Conservation (phyloP, 2,113 vertebrate species). For the Phyllostomus discolor region DNA sequence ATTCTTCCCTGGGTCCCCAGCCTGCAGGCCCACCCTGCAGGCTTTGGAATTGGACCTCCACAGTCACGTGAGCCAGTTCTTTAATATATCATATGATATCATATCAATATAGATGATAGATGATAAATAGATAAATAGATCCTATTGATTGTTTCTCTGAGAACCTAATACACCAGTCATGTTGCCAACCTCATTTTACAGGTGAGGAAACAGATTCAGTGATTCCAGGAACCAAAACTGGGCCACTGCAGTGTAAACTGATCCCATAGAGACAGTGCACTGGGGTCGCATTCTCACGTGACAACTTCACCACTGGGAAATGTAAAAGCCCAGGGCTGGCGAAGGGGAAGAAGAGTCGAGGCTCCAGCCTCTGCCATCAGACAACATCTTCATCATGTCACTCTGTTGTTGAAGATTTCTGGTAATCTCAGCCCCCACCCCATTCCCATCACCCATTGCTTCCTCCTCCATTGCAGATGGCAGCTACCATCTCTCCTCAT, state of each 20-base stretch:
- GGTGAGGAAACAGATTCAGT: not conserved
- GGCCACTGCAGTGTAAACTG: not conserved
- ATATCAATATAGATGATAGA: not conserved
- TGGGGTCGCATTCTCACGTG: not conserved
- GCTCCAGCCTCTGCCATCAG: not conserved
- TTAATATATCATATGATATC: not conserved
- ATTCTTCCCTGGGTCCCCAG: not conserved
- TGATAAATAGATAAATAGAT: not conserved
- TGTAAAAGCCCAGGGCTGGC: not conserved
- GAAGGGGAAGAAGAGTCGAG: not conserved
- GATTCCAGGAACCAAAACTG: not conserved
- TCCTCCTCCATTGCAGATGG: not conserved
- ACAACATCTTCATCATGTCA: not conserved
- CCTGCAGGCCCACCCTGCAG: not conserved
- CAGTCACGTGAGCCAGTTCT: not conserved
- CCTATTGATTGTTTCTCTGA: not conserved
- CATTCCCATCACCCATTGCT: not conserved
- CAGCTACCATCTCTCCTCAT: not conserved
- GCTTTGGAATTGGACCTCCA: not conserved
- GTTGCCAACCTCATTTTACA: not conserved
- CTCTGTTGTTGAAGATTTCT: not conserved
- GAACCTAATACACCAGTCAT: not conserved
- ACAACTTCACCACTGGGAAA: not conserved
- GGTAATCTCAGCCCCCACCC: not conserved
- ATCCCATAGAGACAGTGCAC: not conserved